Base-by-base conservation (phyloP, 2,888 invertebrate genomes). In the Ganaspis brasiliensis region DNA sequence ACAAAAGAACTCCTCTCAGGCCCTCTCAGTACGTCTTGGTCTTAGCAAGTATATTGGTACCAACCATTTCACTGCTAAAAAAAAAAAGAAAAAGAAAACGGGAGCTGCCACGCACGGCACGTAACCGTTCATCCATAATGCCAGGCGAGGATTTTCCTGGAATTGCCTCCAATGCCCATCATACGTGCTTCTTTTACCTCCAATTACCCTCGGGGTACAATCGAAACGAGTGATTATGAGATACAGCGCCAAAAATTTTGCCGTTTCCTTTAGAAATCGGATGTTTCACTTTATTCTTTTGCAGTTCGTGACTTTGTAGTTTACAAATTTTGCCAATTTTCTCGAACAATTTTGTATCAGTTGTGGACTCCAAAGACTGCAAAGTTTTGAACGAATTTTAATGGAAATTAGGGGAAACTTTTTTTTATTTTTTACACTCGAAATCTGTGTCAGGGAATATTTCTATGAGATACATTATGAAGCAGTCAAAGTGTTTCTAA, bases 1-100 rank as follows among this genome's bases (percentile, higher is more conserved):
- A 86, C 86, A 85, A 87, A 87, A 87, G 86, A 81, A 67, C 67
- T 37, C 63, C 24, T 40, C 45, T 67, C 45, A n/a, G 37, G 67
- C 21, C 5, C 35, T 9, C 16, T 61, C 35, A 35, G 35, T 61
- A 35, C 40, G 45, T 40, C 67, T 67, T 67, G 24, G 61, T 16
- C 61, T 37, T 14, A 24, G 67, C 67, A 40, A 67, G 67, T 67
- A 67, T 35, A 61, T 35, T 61, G 67, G 67, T 67, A 67, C 67
- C 31, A 19, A 37, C 61, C 40, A 40, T 67, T 67, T 67, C 45
- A 67, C 67, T 67, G 21, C 10, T 40, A 40, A 12, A 19, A 35
- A 59, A 59, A 9, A 49, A 31, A 21, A 74, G 31, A 49, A 24
- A 73, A 71, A 73, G 77, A 74, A 75, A 74, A 61, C 75, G 31